Conservation (phyloP, 2,888 invertebrate genomes). For the Drosophila anceps region DNA sequence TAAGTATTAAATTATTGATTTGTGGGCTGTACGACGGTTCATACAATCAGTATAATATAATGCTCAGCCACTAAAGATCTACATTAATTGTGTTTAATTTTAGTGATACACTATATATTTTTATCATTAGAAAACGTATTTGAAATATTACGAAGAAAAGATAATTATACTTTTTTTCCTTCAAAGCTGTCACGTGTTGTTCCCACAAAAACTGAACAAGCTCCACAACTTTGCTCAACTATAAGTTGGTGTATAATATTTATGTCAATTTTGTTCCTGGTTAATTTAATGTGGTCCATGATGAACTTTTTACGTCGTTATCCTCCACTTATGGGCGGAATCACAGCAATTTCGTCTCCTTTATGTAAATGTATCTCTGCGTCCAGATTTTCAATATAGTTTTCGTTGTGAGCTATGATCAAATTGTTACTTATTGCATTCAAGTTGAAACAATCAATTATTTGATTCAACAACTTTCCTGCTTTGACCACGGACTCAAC, state of each 20-base stretch:
- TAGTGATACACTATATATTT: neutral
- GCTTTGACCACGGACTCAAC: slow-evolving; percentile 87
- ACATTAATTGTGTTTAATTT: neutral
- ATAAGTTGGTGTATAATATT: slow-evolving; percentile 89
- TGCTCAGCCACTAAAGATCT: neutral
- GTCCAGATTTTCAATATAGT: slow-evolving; percentile 88
- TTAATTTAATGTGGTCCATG: slow-evolving; percentile 91
- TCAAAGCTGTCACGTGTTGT: slow-evolving; percentile 94
- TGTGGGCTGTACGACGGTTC: too few species aligned
- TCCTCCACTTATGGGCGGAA: slow-evolving; percentile 97
- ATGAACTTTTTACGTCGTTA: slow-evolving; percentile 84
- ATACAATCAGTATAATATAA: too few species aligned
- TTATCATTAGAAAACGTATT: neutral
- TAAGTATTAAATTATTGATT: too few species aligned
- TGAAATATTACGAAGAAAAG: neutral
- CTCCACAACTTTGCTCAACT: slow-evolving; percentile 91
- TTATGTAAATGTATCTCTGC: slow-evolving; percentile 87
- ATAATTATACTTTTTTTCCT: slow-evolving; percentile 88
- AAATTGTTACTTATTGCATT: slow-evolving; percentile 89
- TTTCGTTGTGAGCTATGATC: slow-evolving; percentile 93
- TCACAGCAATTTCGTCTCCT: slow-evolving; percentile 94
- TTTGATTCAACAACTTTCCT: slow-evolving; percentile 87
- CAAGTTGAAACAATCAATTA: slow-evolving; percentile 89
- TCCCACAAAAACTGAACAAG: slow-evolving; percentile 95
- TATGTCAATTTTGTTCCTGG: slow-evolving; percentile 89